Conservation (phyloP, 2,113 vertebrate genomes). For the Pteronura brasiliensis region DNA sequence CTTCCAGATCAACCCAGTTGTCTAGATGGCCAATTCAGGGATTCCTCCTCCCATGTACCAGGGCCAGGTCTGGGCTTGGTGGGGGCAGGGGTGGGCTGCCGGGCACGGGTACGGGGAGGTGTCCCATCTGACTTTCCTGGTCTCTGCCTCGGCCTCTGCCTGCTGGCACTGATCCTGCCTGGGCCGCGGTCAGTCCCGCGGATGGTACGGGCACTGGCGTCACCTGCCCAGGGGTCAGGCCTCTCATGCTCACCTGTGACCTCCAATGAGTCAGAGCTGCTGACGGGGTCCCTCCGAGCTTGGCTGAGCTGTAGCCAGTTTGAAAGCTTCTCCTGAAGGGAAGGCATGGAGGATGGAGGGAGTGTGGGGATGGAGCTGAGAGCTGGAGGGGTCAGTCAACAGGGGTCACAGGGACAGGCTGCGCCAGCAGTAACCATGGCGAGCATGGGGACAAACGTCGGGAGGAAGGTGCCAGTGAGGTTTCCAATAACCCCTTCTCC, state of each 20-base stretch:
- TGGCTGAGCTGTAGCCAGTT: neutral
- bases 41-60: rapidly evolving
- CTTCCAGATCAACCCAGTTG: rapidly evolving
- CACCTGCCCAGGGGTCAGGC: neutral
- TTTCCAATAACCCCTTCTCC: neutral
- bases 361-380: rapidly evolving
- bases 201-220: rapidly evolving
- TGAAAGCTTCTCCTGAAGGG: rapidly evolving
- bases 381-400: rapidly evolving
- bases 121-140: neutral
- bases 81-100: neutral
- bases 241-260: neutral
- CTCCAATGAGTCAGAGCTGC: neutral
- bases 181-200: rapidly evolving
- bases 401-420: too few relatives aligned
- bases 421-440: rapidly evolving
- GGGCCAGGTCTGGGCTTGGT: rapidly evolving
- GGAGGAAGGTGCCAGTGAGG: rapidly evolving
- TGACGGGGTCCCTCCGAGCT: rapidly evolving
- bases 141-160: neutral
- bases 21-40: neutral
- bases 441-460: rapidly evolving
- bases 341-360: neutral
- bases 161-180: too few relatives aligned
- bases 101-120: rapidly evolving